These are phyloP conservation scores for Drosophila lacteicornis DNA, from an alignment of 1,140 invertebrate species.

Conservation along the genomic window DNA sequence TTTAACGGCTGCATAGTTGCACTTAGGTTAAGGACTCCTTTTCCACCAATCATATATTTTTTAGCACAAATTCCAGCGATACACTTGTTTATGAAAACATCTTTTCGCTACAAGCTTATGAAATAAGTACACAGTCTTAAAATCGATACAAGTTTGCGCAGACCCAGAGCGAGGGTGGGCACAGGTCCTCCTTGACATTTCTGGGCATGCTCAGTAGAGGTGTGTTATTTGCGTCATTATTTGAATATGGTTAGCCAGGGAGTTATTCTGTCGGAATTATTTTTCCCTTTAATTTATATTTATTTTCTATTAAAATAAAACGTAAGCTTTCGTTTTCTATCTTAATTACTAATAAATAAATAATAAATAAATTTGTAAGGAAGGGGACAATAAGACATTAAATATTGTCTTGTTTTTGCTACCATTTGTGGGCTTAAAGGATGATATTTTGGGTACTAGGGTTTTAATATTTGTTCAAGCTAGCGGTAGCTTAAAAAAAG, in stretches of 20 bases:
- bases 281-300: background rate
- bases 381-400: background rate
- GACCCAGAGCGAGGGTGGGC: constrained; percentile 29
- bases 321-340: no score
- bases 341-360: no score
- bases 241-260: constrained; percentile 13
- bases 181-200: constrained; percentile 17
- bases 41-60: constrained; percentile 30
- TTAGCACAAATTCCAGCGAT: constrained; percentile 18
- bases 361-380: no score
- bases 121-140: constrained; percentile 46
- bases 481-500: background rate
- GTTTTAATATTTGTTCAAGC: no score
- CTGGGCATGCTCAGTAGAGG: constrained; percentile 49
- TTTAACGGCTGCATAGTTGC: constrained; percentile 24
- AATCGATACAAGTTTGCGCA: constrained; percentile 58
- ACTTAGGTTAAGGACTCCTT: constrained; percentile 10
- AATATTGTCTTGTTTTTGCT: background rate
- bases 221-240: constrained; percentile 17
- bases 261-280: background rate
- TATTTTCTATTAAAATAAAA: background rate
- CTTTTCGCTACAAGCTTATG: constrained; percentile 37
- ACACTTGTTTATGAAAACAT: constrained; percentile 52
- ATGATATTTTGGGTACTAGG: background rate
- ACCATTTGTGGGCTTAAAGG: background rate